Evolutionary conservation across 2,797 vertebrate genomes (phyloP), one percentile per base, ranked within the genome.

Genomic region (Danio choprae): DNA sequence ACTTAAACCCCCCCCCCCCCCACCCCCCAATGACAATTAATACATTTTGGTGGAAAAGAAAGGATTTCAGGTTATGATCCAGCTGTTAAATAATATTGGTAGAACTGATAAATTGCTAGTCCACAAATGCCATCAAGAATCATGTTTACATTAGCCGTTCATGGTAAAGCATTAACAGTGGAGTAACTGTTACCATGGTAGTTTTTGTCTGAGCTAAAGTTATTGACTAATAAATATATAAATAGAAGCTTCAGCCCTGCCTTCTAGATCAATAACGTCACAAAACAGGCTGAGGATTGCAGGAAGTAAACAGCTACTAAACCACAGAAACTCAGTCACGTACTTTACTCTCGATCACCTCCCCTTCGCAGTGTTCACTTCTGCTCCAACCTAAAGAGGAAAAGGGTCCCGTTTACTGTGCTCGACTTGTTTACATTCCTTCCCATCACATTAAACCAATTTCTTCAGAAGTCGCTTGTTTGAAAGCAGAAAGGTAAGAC

Each of bases 241-340:
- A 70, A 72, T 15, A 74, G 6, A 11, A 7, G 60, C 43, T 38
- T 18, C 22, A 44, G 40, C 15, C 62, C 40, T 46, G 7, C 74
- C 62, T 67, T 0, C 11, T 0, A 20, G 10, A 67, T 36, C 9
- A 76, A 36, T 56, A 70, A 36, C 60, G 78, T 65, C 67, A 60
- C 29, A 59, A 48, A 13, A 63, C 56, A 73, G 56, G 58, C 64
- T 76, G 16, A 81, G n/a, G 7, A 65, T 16, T 76, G 55, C 67
- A 83, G 84, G 79, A 85, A 83, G 81, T 75, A 53, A 62, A 55
- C 22, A 55, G 15, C 44, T 68, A 20, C 60, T 51, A 69, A 69
- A 67, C 77, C 75, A 53, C n/a, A 81, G 63, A 18, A 68, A 22
- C 29, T 12, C 15, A n/a, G 51, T 18, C 53, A 20, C 48, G 4